Conservation (phyloP, 2,888 invertebrate genomes). For the Spilosoma lubricipeda region DNA sequence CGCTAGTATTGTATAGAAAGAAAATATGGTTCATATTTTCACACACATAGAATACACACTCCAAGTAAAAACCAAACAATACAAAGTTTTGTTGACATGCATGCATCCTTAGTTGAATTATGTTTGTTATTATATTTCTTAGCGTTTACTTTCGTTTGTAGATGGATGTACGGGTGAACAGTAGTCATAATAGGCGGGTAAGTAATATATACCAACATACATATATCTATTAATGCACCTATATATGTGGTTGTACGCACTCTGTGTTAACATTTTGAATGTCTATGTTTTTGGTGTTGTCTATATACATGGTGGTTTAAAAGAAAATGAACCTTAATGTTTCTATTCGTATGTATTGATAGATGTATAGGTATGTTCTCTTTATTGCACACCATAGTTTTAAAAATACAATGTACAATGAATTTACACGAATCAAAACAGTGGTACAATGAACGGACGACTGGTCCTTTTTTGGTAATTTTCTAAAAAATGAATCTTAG, state of each 20-base stretch:
- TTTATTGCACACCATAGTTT: no score
- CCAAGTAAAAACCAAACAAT: slow-evolving; percentile 8
- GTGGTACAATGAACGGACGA: no score
- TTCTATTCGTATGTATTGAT: neutral
- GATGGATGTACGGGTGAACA: slow-evolving; percentile 87
- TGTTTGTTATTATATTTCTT: slow-evolving; percentile 67
- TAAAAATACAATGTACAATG: no score
- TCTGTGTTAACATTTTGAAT: slow-evolving; percentile 47
- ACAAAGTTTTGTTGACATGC: slow-evolving; percentile 40
- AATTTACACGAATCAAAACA: no score
- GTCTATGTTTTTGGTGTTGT: neutral
- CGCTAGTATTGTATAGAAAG: no score
- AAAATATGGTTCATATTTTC: no score
- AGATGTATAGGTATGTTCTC: no score
- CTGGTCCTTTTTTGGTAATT: no score
- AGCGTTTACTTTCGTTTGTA: slow-evolving; percentile 86
- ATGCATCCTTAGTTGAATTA: slow-evolving; percentile 58
- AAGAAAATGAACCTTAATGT: neutral
- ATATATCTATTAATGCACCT: slow-evolving; percentile 65
- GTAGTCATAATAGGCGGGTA: slow-evolving; percentile 87
- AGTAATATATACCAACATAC: slow-evolving; percentile 72
- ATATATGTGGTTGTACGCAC: slow-evolving; percentile 41
- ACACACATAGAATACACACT: no score
- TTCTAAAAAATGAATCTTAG: no score
- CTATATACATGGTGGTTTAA: neutral